These are phyloP conservation scores for Coenobita brevimanus DNA, from an alignment of 1,140 invertebrate genomes.

Conservation along the genomic window DNA sequence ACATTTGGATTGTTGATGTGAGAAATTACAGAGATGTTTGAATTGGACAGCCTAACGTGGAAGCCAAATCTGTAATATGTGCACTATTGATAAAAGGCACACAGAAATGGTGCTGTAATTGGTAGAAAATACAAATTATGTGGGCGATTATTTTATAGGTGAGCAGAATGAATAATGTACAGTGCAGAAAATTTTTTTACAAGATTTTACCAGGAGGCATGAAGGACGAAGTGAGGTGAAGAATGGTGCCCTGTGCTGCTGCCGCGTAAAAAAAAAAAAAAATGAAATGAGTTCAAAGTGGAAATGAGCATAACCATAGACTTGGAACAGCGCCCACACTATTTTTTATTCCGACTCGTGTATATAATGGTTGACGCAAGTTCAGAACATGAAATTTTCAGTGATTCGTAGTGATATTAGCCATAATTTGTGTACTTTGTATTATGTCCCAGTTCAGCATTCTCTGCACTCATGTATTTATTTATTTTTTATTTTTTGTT, in stretches of 20 bases:
- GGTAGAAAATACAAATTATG: conserved; percentile 12
- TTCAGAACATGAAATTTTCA: conserved; percentile 61
- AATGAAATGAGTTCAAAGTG: too few relatives aligned
- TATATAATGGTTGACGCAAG: conserved; percentile 60
- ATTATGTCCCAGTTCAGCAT: conserved; percentile 53
- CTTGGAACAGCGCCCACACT: conserved; percentile 45
- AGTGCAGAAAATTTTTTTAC: conserved; percentile 10
- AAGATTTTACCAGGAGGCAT: background rate
- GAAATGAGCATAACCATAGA: too few relatives aligned
- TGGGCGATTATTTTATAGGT: background rate
- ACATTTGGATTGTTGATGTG: background rate
- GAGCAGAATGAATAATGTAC: background rate
- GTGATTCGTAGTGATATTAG: conserved; percentile 65
- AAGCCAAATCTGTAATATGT: too few relatives aligned
- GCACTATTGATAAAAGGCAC: too few relatives aligned
- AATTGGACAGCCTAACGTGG: conserved; percentile 14
- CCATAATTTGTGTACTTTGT: conserved; percentile 64
- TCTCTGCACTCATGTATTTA: conserved; percentile 37
- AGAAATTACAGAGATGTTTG: conserved; percentile 14
- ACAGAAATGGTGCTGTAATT: background rate
- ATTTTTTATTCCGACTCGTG: conserved; percentile 59
- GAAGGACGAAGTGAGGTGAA: too few relatives aligned
- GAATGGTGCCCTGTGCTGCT: too few relatives aligned
- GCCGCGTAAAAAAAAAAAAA: too few relatives aligned
- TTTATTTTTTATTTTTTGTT: background rate